Evolutionary conservation across 2,888 invertebrate species (phyloP).

Genomic region (Stenichneumon culpator): DNA sequence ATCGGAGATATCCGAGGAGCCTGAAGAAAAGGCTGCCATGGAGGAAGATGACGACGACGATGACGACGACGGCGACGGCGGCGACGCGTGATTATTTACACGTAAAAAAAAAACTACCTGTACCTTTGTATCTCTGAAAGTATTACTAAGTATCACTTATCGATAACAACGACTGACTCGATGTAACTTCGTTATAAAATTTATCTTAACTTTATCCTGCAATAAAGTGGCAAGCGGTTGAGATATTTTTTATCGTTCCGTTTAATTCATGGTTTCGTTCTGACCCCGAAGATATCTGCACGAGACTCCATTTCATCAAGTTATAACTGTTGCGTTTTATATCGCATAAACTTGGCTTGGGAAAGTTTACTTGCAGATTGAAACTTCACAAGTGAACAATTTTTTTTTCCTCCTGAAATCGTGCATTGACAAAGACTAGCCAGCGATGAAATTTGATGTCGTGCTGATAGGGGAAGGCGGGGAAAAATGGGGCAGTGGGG

Average conservation of each 20-base stretch:
- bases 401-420: neutral
- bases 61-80: conserved; percentile 38
- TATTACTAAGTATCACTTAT: neutral
- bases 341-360: no score
- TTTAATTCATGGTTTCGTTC: neutral
- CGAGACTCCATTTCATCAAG: no score
- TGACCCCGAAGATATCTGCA: no score
- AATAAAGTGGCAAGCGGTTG: conserved; percentile 22
- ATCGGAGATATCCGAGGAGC: conserved; percentile 44
- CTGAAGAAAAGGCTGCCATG: neutral
- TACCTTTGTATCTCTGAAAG: neutral
- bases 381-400: no score
- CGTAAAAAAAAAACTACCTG: neutral
- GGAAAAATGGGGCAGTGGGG: no score
- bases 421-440: no score
- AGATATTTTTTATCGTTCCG: neutral
- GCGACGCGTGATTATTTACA: conserved; percentile 14
- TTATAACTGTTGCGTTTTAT: no score
- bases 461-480: no score
- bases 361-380: no score
- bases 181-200: conserved; percentile 1
- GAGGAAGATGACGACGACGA: conserved; percentile 44
- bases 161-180: neutral
- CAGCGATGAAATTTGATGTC: no score
- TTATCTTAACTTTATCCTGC: neutral